Base-by-base conservation (phyloP, 2,797 vertebrate species). In the Nasua narica region DNA sequence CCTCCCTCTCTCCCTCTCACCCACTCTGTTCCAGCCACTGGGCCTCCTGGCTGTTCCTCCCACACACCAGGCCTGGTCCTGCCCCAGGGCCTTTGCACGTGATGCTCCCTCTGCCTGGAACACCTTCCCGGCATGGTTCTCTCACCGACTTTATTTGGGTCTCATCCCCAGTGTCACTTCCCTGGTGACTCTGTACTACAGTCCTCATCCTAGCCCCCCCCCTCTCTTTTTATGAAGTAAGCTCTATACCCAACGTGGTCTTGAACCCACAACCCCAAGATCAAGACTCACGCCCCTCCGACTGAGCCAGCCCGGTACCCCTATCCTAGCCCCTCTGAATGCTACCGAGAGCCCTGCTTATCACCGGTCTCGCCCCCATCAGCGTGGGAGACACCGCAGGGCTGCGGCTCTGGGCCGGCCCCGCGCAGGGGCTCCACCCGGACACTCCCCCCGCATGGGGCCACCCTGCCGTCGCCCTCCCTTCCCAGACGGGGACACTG, bases 1-100 rank as follows among this genome's bases (percentile, higher is more conserved):
- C 67, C 48, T 69, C 19, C 46, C 7, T 40, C 35, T 15, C 16
- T 5, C 9, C 7, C 7, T 9, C 1, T 35, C 0, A 0, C 25
- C 12, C 15, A 27, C 43, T 74, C 65, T 58, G 54, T n/a, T 60
- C 7, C n/a, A 50, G 72, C 35, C 50, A 43, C n/a, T 0, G 0
- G 15, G 32, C 37, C 65, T 29, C 19, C 81, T 54, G 6, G 1
- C 56, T 9, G 19, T 5, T 6, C 37, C 27, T 35, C 19, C 62
- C 19, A 14, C 46, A 15, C 3, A 0, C 46, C 37, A 11, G 35
- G n/a, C 27, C 12, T 0, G 5, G 5, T 23, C 69, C 77, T 60
- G 92, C 85, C 94, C 50, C 85, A 43, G 74, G 65, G 8, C 40
- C 56, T 86, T 88, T 70, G 79, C 48, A 48, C 0, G 0, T 7